Evolutionary conservation across 1,140 invertebrate species (phyloP), one percentile per base, ranked within the genome.

Genomic region (Nasonia vitripennis): DNA sequence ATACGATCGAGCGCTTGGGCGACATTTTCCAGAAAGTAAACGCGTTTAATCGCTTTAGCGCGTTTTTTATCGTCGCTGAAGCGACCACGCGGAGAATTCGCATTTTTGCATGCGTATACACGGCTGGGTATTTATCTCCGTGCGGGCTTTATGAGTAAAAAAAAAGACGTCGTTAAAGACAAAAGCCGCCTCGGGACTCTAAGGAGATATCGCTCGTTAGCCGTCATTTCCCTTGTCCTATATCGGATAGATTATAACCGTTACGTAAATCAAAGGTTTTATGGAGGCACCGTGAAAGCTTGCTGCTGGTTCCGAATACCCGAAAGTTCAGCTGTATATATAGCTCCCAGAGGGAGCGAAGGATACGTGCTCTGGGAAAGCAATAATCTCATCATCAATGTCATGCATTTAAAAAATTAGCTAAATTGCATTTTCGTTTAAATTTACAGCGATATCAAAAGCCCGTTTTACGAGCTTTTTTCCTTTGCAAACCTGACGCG

Each of bases 181-280:
- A 80, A 70, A 70, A 71, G 79, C 11, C 37, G 41, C 41, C 31
- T 3, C 4, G 62, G 45, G 17, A 81, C 37, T 11, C 23, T 71
- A 37, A n/a, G 68, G 71, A 81, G 79, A 81, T 81, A 81, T 73
- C 41, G 79, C 79, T 81, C 62, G 68, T 73, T 81, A 81, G 67
- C 37, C 41, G 79, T 71, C 68, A 48, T 81, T 71, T 51, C 48
- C 67, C 23, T 45, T 71, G 37, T 51, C n/a, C 67, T 81, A 73
- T 71, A 37, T 68, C 51, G 79, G 79, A 81, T 81, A 73, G 79
- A 81, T 81, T 81, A 81, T 81, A 81, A 81, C 41, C 68, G 37
- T 81, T 81, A 71, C 79, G 79, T 81, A 81, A 81, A 81, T 81
- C 79, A 81, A 70, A 81, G 79, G 79, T 81, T 81, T 81, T 81